Evolutionary conservation across 2,113 vertebrate genomes (phyloP).

Genomic region (Cyanoramphus novaezelandiae): DNA sequence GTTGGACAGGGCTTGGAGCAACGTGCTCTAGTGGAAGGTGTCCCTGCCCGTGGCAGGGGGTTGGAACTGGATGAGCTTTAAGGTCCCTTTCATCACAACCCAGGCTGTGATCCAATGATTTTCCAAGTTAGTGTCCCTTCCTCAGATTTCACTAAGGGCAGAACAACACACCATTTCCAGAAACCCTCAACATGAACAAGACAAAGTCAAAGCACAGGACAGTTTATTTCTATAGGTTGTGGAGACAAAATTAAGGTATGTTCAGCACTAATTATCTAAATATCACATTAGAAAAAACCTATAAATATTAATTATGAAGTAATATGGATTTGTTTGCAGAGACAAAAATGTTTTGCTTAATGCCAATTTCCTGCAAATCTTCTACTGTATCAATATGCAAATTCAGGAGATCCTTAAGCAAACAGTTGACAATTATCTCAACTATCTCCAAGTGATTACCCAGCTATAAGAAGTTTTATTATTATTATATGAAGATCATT

Average conservation of each 20-base stretch:
- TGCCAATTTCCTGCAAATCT: background rate
- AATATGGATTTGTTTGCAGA: background rate
- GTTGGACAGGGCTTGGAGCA: background rate
- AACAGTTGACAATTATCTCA: background rate
- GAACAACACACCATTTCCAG: background rate
- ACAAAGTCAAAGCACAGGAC: background rate
- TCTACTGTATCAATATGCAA: background rate
- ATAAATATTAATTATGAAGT: background rate
- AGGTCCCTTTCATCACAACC: background rate
- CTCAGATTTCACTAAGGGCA: background rate
- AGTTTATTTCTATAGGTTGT: background rate
- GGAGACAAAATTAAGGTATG: background rate
- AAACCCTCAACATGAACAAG: background rate
- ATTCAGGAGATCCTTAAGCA: background rate
- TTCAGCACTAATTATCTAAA: background rate
- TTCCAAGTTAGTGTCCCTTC: background rate
- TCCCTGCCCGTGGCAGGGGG: background rate
- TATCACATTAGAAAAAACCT: background rate
- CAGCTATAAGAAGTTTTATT: background rate
- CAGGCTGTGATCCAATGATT: background rate
- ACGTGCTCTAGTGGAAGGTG: background rate
- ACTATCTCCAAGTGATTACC: background rate
- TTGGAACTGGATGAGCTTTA: background rate
- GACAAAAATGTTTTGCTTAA: background rate
- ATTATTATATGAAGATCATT: background rate